Base-by-base conservation (phyloP, 2,888 invertebrate species). In the Danaus chrysippus region DNA sequence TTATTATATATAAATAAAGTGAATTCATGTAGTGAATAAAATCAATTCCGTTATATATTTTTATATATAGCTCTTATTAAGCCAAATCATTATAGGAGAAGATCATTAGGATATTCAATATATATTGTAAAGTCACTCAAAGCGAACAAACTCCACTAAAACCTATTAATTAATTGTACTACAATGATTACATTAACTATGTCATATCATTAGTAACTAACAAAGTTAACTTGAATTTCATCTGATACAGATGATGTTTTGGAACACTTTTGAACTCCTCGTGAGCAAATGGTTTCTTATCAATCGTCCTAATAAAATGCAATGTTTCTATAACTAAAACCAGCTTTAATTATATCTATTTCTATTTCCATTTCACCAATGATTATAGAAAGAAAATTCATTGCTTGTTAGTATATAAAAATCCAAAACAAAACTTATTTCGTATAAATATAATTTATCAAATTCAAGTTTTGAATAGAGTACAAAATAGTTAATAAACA, bases 161-260 rank as follows among this genome's bases (percentile, higher is more conserved):
- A 68, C 61, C 63, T 68, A 79, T 76, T 77, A 83, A 84, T 83
- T 87, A 88, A 83, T 91, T 90, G 91, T 90, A 90, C 90, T 90
- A 87, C 88, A 84, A 86, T 88, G 90, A 86, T 86, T 87, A 88
- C 87, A 87, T 87, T 84, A 84, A 86, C 72, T 81, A 81, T 81
- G 80, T 83, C 80, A 82, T 73, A 75, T 88, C 87, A 87, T 86
- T 89, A 83, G 81, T 80, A 78, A 79, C 78, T 83, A 86, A 72
- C 78, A 76, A 76, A 78, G 74, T 80, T 87, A 87, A 72, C 86
- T 87, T 87, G 85, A 86, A 88, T 84, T 79, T 82, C 90, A 88
- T 89, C 90, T 90, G 90, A 91, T 90, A 86, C 90, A 90, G 90
- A 91, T 82, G 88, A 83, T 79, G 67, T 81, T 83, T 81, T 79